Evolutionary conservation across 2,888 invertebrate genomes (phyloP).

Genomic region (Diarsia mendica): DNA sequence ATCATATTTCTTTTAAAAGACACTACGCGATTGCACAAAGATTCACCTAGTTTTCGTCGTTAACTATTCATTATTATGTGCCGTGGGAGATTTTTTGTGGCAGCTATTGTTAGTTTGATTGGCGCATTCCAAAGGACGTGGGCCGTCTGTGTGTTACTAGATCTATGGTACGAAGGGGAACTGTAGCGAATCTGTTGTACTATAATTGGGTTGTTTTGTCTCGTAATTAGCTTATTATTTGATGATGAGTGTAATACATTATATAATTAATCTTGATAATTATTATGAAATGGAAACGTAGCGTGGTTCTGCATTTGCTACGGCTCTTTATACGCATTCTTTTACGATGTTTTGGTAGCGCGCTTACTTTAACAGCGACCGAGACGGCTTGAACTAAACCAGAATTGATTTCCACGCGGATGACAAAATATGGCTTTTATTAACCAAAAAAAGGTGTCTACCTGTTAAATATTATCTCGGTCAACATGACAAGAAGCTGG

Average conservation of each 20-base stretch:
- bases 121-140: conserved; percentile 85
- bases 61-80: conserved; percentile 89
- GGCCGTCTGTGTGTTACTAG: conserved; percentile 69
- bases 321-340: not conserved
- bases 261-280: conserved; percentile 28
- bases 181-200: conserved; percentile 42
- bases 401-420: not conserved
- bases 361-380: not conserved
- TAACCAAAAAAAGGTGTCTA: not conserved
- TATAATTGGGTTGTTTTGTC: conserved; percentile 48
- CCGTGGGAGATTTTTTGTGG: conserved; percentile 88
- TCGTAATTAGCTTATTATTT: conserved; percentile 56
- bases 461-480: not conserved
- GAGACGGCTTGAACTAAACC: not conserved
- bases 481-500: not conserved
- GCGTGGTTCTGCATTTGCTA: not conserved
- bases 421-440: not conserved
- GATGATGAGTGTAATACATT: conserved; percentile 30
- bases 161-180: conserved; percentile 47
- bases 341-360: not conserved
- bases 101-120: conserved; percentile 86
- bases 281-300: conserved; percentile 29
- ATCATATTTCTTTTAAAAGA: conserved; percentile 90
- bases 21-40: conserved; percentile 89
- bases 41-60: conserved; percentile 90